Percentiles rank a stretch among this genome's conserved stretches.
Evolutionary conservation across 2,797 vertebrate genomes (phyloP).

Genomic region (Serranus cabrilla): DNA sequence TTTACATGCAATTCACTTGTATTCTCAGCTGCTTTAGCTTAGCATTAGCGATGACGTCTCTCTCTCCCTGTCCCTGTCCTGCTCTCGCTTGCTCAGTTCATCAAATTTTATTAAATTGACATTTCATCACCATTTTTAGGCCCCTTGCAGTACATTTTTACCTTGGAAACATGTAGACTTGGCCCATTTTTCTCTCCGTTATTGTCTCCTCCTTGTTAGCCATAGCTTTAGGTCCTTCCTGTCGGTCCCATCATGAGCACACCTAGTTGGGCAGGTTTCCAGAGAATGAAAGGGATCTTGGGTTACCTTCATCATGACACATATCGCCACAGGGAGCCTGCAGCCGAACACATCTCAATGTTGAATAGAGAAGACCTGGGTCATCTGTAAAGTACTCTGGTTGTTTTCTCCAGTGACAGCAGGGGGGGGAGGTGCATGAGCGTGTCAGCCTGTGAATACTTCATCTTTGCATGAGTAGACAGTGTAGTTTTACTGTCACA

Average conservation of each 20-base stretch:
- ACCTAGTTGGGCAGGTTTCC: constrained; percentile 63
- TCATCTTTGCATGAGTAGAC: constrained; percentile 16
- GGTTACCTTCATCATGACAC: constrained; percentile 71
- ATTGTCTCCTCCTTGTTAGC: constrained; percentile 9
- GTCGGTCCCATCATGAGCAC: constrained; percentile 31
- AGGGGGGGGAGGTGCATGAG: background rate
- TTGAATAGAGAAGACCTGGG: constrained; percentile 51
- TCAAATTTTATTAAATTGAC: too few relatives aligned
- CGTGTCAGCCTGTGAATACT: constrained; percentile 9
- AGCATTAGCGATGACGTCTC: too few relatives aligned
- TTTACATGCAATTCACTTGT: too few relatives aligned
- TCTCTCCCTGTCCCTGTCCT: too few relatives aligned
- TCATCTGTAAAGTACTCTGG: constrained; percentile 52
- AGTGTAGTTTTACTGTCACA: constrained; percentile 23
- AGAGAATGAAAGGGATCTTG: constrained; percentile 64
- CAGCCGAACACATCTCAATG: constrained; percentile 37
- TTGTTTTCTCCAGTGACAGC: constrained; percentile 42
- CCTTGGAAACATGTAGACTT: background rate
- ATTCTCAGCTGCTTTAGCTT: too few relatives aligned
- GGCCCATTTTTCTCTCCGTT: background rate
- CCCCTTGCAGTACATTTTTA: background rate
- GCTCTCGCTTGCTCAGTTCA: too few relatives aligned
- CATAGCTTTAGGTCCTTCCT: constrained; percentile 64
- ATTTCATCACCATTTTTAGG: too few relatives aligned
- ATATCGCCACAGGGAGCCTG: constrained; percentile 66